Base-by-base conservation (phyloP, 2,797 vertebrate species). In the Helostoma temminkii region DNA sequence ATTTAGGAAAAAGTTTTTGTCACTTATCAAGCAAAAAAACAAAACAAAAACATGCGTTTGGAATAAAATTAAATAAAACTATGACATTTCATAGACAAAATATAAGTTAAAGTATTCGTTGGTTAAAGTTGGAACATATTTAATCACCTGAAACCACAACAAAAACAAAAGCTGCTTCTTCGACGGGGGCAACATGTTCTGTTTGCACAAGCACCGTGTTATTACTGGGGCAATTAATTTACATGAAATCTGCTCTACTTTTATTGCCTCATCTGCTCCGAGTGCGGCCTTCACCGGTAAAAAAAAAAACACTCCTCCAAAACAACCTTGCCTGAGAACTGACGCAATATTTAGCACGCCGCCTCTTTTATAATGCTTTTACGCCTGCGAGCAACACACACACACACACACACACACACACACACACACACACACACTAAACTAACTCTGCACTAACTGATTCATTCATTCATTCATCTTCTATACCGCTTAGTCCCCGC, bases 381-480 rank as follows among this genome's bases (percentile, higher is more conserved):
- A 74, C 85, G 86, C 89, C 87, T 63, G 79, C 48, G 61, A 83
- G 89, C 85, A 37, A 24, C 12, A 65, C 36, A 8, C 28, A 56
- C 74, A 14, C 64, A 63, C 71, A 32, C 63, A 36, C 68, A 57
- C 72, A 57, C 79, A 62, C 76, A 59, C 74, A 60, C 80, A 53
- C 74, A 41, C 63, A 41, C 57, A 45, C 69, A 36, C 66, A 65
- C 75, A 71, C 59, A 71, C 81, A 60, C 71, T n/a, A n/a, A n/a
- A n/a, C n/a, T n/a, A n/a, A n/a, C n/a, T n/a, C n/a, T n/a, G 92
- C 91, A 92, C 92, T 93, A 91, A 90, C 86, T 78, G 70, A 91
- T 93, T 93, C 91, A 93, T n/a, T n/a, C n/a, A n/a, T n/a, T n/a
- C n/a, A n/a, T n/a, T n/a, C n/a, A n/a, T n/a, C n/a, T n/a, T n/a